phyloP scores from a whole-genome alignment of 2,113 vertebrate genomes.

The Pituophis catenifer region DNA sequence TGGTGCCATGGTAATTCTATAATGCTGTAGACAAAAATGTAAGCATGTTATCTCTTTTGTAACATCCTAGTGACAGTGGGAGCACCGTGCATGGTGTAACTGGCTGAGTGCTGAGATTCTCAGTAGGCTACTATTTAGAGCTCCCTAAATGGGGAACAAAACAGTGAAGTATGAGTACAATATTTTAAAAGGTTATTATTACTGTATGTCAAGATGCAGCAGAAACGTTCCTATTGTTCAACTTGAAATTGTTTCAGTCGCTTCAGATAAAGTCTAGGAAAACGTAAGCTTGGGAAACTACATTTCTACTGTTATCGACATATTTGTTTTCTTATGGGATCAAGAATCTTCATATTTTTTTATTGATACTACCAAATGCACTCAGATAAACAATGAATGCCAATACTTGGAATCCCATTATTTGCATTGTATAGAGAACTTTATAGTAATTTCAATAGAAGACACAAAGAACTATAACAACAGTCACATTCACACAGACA shows the following conservation, averaged over 20 bases:
- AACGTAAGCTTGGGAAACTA: background rate
- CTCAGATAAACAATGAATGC: background rate
- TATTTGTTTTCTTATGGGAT: background rate
- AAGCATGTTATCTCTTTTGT: background rate
- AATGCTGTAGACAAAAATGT: background rate
- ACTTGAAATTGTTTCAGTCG: background rate
- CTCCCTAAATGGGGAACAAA: background rate
- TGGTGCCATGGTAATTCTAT: background rate
- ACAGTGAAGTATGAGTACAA: background rate
- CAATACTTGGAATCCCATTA: background rate
- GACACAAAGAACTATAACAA: fast-evolving
- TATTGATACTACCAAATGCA: background rate
- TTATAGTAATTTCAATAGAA: background rate
- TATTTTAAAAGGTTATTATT: background rate
- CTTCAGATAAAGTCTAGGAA: background rate
- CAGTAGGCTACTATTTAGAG: background rate
- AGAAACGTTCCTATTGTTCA: background rate
- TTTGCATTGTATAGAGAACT: background rate
- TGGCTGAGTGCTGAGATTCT: background rate
- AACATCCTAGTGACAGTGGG: background rate
- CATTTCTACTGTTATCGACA: background rate
- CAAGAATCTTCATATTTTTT: background rate
- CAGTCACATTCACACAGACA: background rate
- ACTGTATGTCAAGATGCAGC: background rate
- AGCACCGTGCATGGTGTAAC: background rate